These are phyloP conservation scores for Pelodytes ibericus DNA, from an alignment of 2,797 vertebrate genomes.

Conservation along the genomic window DNA sequence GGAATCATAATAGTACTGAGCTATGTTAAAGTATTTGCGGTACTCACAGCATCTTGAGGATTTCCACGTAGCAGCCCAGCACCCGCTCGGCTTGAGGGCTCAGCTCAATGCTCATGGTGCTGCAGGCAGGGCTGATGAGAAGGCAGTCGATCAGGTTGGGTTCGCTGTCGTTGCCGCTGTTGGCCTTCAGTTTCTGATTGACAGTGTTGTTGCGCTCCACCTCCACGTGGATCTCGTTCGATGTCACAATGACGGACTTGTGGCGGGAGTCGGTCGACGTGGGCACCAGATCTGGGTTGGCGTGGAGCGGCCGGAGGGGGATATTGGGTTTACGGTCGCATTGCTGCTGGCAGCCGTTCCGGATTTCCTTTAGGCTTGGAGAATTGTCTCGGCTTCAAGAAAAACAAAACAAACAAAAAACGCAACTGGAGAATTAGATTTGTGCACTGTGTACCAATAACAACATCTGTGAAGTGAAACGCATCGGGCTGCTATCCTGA, in stretches of 20 bases:
- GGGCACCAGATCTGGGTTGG: conserved; percentile 81
- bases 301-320: conserved; percentile 90
- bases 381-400: conserved; percentile 90
- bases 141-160: conserved; percentile 98
- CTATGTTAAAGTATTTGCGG: no score
- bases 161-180: conserved; percentile 86
- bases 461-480: no score
- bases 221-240: conserved; percentile 95
- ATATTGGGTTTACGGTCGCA: conserved; percentile 93
- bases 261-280: conserved; percentile 73
- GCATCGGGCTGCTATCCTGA: no score
- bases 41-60: conserved; percentile 98
- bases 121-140: conserved; percentile 94
- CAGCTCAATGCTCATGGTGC: conserved; percentile 94
- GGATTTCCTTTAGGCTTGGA: conserved; percentile 96
- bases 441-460: no score
- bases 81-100: conserved; percentile 93
- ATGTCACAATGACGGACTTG: conserved; percentile 86
- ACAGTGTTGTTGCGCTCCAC: conserved; percentile 91
- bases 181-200: conserved; percentile 84
- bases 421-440: no score
- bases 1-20: no score
- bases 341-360: conserved; percentile 95
- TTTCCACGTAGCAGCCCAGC: conserved; percentile 96
- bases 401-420: background rate